Evolutionary conservation across 2,888 invertebrate genomes (phyloP), one percentile per base, ranked within the genome.

Genomic region (Stenichneumon culpator): DNA sequence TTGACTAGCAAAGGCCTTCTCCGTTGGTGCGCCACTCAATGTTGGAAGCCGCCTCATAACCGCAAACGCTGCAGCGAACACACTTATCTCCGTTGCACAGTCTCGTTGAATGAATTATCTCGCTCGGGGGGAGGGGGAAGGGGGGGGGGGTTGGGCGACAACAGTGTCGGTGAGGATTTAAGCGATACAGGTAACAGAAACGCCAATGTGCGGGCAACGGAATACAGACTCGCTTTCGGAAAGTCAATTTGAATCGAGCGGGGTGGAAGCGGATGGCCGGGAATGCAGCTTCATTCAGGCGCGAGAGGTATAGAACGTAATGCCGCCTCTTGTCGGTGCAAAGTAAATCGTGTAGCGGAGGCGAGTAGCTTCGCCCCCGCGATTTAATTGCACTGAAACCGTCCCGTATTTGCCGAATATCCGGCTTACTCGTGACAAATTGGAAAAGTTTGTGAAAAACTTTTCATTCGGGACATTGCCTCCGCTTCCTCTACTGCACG

Each of bases 371-470:
- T 50, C 75, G 47, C 25, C 74, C 36, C 79, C 69, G 83, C 87
- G 86, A 87, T 90, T 89, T 89, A 89, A 89, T 90, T 89, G 88
- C 87, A 73, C 70, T 84, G 68, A 87, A 87, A 88, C 39, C 85
- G 83, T 82, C 82, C 68, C 79, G 86, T 87, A 86, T 89, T 90
- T 88, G 89, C 88, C 86, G 86, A 81, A 84, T 84, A 87, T 89
- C 88, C 87, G 86, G 88, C 82, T 88, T 88, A 87, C 88, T 82
- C 79, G 73, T 82, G 87, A 89, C 88, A 90, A 90, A 91, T 91
- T 90, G 90, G 89, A 91, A 91, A 91, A 91, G 90, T 91, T 91
- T 88, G 72, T 39, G 82, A 39, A 73, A 80, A 86, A 73, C 82
- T 83, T 86, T 83, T 72, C 80, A 84, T 84, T 86, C 73, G 60